Base-by-base conservation (phyloP, 2,888 invertebrate species). In the Ormyrus pomaceus region DNA sequence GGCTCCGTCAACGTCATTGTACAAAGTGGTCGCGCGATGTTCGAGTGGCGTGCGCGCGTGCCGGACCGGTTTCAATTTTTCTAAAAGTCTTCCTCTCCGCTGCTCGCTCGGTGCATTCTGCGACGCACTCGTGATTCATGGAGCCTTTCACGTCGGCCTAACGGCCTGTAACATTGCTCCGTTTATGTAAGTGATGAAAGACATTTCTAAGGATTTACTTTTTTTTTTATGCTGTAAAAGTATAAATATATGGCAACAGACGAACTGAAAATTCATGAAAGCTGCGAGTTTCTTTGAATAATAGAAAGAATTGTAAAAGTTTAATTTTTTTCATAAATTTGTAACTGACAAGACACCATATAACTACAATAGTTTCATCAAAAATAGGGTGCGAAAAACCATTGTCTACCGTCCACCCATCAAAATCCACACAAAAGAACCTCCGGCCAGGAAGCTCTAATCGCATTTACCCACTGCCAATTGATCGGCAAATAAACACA, bases 101-200 rank as follows among this genome's bases (percentile, higher is more conserved):
- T 55, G 73, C 83, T 83, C 72, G 79, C 81, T 81, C 79, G 80
- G 62, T 83, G 71, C 66, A 83, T 79, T 83, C 64, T 75, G n/a
- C 74, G 77, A 79, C 82, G 82, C 77, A 77, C 51, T 59, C 79
- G 87, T 88, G 89, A 89, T 89, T 88, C 88, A 89, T 87, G 87
- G 82, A 83, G 84, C 85, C 86, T 86, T 85, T 86, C 84, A 86
- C 82, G 83, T 85, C 84, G 87, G 86, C 85, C 87, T 87, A 89
- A 89, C 88, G 85, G 85, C 85, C 88, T 88, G 89, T 89, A 87
- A 89, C 88, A 89, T 89, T 89, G 86, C 86, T 83, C 84, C 87
- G 87, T 87, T 87, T 19, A 10, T 34, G 11, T 8, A n/a, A 55
- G 48, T 48, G 19, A 9, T 56, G 34, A n/a, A 61, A 53, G 45